Evolutionary conservation across 2,113 vertebrate species (phyloP).

Genomic region (Dicrurus megarhynchus): DNA sequence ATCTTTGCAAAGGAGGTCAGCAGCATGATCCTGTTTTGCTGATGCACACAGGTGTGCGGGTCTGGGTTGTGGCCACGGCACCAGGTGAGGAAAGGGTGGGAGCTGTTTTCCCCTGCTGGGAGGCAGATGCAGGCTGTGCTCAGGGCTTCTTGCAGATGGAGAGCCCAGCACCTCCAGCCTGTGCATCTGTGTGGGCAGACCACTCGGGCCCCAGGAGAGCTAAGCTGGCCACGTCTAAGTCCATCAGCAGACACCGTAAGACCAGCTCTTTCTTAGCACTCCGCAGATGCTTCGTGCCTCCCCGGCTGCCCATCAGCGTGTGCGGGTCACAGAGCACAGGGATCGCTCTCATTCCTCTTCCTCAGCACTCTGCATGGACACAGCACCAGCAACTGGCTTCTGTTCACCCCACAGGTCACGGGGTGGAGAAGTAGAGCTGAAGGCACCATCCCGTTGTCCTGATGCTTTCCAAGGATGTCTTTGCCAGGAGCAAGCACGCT

Average conservation of each 20-base stretch:
- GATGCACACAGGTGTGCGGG: background rate
- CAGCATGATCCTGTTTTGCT: background rate
- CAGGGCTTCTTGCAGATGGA: background rate
- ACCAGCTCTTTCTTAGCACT: constrained; percentile 31
- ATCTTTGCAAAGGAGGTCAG: constrained; percentile 44
- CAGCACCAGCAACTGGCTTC: background rate
- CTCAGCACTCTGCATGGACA: background rate
- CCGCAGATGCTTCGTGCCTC: constrained; percentile 15
- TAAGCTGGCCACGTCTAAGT: constrained; percentile 52
- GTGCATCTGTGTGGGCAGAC: constrained; percentile 1
- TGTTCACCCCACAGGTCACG: background rate
- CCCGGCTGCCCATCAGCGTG: background rate
- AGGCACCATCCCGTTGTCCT: background rate
- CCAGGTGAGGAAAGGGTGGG: background rate
- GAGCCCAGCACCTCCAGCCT: background rate
- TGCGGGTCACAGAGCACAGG: background rate
- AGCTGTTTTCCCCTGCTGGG: background rate
- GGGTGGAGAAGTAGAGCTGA: background rate
- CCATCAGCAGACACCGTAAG: constrained; percentile 58
- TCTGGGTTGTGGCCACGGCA: background rate
- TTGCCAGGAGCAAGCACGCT: background rate
- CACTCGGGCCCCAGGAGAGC: constrained; percentile 37
- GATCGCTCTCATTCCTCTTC: background rate
- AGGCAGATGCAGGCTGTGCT: background rate
- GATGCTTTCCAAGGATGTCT: background rate